Conservation (phyloP, 2,113 vertebrate genomes). For the Larimichthys crocea region DNA sequence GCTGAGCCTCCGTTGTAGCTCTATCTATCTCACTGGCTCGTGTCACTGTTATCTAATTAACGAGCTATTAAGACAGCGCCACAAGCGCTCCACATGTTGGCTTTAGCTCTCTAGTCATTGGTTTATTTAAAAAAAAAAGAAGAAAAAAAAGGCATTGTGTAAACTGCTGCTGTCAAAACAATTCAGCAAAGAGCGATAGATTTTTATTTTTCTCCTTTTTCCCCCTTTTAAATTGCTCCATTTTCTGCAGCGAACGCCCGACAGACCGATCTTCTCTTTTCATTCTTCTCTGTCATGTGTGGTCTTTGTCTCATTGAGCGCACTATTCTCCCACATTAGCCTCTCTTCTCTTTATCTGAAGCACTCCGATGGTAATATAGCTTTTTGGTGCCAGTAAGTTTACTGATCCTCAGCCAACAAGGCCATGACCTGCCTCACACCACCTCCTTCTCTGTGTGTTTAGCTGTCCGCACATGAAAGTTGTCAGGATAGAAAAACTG, state of each 20-base stretch:
- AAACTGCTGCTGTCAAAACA: constrained; percentile 19
- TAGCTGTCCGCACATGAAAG: constrained; percentile 8
- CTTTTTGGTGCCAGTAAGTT: neutral
- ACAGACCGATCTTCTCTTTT: constrained; percentile 1
- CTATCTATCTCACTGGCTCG: constrained; percentile 12
- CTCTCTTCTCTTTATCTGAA: constrained; percentile 19
- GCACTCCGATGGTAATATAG: neutral
- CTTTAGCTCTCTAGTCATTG: constrained; percentile 33
- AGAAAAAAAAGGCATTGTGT: constrained; percentile 16
- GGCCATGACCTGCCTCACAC: constrained; percentile 18
- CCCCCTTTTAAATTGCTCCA: constrained; percentile 8
- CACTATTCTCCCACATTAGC: constrained; percentile 1
- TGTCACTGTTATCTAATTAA: constrained; percentile 59
- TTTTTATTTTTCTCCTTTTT: neutral
- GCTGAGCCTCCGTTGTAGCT: constrained; percentile 14
- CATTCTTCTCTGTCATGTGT: constrained; percentile 1
- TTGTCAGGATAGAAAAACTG: neutral
- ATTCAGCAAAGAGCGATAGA: constrained; percentile 10
- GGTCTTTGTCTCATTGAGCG: constrained; percentile 25
- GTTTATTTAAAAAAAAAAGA: constrained; percentile 28
- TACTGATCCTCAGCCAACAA: neutral
- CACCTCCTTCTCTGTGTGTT: constrained; percentile 8
- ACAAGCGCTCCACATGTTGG: neutral
- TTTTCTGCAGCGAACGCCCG: neutral
- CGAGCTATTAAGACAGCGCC: constrained; percentile 12